Conservation (phyloP, 2,113 vertebrate species). For the Cololabis saira region DNA sequence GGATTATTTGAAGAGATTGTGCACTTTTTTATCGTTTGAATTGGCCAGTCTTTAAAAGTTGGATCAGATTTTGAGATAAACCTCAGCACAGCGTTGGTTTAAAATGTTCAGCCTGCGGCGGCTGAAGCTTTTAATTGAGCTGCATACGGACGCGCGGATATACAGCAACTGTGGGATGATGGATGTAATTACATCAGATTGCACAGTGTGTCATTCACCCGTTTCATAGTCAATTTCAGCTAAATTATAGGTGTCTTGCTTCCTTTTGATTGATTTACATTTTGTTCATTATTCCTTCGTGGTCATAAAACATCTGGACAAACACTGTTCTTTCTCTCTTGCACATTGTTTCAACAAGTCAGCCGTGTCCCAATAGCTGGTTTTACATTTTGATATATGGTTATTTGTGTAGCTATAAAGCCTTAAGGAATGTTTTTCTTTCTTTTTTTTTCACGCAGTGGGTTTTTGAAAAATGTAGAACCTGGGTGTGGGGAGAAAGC, state of each 20-base stretch:
- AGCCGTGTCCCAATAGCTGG: background rate
- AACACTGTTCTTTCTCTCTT: background rate
- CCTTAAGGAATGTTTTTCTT: background rate
- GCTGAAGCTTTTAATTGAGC: conserved; percentile 3
- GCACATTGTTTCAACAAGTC: background rate
- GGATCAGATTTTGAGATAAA: too few species aligned
- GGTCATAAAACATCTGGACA: conserved; percentile 13
- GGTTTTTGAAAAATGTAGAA: background rate
- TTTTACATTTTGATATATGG: conserved; percentile 27
- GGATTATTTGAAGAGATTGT: too few species aligned
- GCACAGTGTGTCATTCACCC: background rate
- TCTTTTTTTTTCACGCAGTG: background rate
- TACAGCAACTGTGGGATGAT: conserved; percentile 11
- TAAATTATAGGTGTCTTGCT: conserved; percentile 7
- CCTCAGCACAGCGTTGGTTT: too few species aligned
- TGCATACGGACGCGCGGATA: background rate
- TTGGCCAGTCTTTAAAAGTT: too few species aligned
- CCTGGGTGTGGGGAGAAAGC: background rate
- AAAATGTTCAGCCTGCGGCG: background rate
- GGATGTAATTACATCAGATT: conserved; percentile 30
- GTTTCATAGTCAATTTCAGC: conserved; percentile 21
- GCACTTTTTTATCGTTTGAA: too few species aligned
- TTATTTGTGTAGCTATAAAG: conserved; percentile 13
- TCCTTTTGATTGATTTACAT: conserved; percentile 22
- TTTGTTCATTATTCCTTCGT: conserved; percentile 14